Base-by-base conservation (phyloP, 1,140 invertebrate genomes). In the Hyposmocoma kahamanoa region DNA sequence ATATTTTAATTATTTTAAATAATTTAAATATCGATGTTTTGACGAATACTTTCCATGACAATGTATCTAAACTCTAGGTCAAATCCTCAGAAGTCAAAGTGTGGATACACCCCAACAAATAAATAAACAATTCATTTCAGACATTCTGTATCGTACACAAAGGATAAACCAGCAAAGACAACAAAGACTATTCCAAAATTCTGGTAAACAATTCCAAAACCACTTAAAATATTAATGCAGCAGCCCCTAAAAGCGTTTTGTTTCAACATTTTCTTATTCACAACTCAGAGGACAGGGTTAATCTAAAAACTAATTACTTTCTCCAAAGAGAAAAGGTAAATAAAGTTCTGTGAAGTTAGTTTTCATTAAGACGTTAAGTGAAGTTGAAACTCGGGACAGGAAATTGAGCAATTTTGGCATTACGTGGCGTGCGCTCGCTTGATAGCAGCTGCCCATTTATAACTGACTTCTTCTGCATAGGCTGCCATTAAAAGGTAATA, bases 381-480 rank as follows among this genome's bases (percentile, higher is more conserved):
- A 57, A 66, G 72, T 69, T 62, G 62, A 72, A 64, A 56, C 57
- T 66, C 46, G 59, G 49, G 53, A 52, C 61, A 67, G 70, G 68
- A 77, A 77, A 77, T 73, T 77, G 63, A 67, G 64, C 66, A 73
- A 77, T 77, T 70, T 70, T 54, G 59, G 55, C 48, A 64, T 67
- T 64, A 68, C 53, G 43, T 62, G 58, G 61, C 67, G 59, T 65
- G 67, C 49, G 48, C 34, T 6, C 19, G 5, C 10, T 21, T 41
- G 18, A 41, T 50, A 45, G 30, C 38, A 36, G 13, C 3, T 36
- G 18, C 1, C 24, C 24, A 11, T 5, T 26, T 26, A 26, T 26
- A 26, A 5, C 24, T 11, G 24, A 26, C 24, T 26, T 26, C 5
- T n/a, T n/a, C n/a, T n/a, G n/a, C n/a, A n/a, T n/a, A n/a, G n/a